Base-by-base conservation (phyloP, 2,888 invertebrate genomes). In the Sycophila texana region DNA sequence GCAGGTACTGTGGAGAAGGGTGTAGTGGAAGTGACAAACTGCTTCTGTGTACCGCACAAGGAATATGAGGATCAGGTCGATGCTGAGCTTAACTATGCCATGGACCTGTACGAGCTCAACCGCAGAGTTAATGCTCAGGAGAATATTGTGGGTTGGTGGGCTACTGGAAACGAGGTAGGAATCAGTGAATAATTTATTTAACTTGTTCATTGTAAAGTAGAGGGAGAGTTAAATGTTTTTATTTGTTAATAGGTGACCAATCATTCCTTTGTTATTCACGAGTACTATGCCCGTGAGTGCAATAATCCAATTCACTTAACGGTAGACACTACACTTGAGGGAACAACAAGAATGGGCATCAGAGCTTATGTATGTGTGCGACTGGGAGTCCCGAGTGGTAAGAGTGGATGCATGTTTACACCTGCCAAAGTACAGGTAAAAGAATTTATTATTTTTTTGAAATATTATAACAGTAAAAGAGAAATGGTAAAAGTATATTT, bases 11-110 rank as follows among this genome's bases (percentile, higher is more conserved):
- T 94, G 60, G 97, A 97, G 87, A 98, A 98, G 91, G 97, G 97
- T 78, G 94, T 96, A 78, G 97, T 99, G 73, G 99, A 99, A 92
- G 97, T 99, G 61, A 99, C 99, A 16, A 99, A 99, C 90, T 99
- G 99, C 90, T 99, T 99, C 92, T 98, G 99, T 88, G 99, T 99
- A 68, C 99, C 99, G 0, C 99, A 99, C 91, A 99, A 98, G 91
- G 99, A 99, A 91, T 96, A 97, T 86, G 97, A 97, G 84, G 98
- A 98, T 91, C 94, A 98, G 92, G 98, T 99, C n/a, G 98, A 99
- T 88, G 97, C 99, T 7, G 99, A 99, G 91, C 93, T 99, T 76
- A 97, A 96, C 88, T 99, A 98, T 92, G 99, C 99, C 22, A 95
- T 97, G 93, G 98, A 98, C 87, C 95, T 99, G 89, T 98, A 96